phyloP scores from a whole-genome alignment of 2,797 vertebrate genomes.

The Lepilemur septentrionalis region DNA sequence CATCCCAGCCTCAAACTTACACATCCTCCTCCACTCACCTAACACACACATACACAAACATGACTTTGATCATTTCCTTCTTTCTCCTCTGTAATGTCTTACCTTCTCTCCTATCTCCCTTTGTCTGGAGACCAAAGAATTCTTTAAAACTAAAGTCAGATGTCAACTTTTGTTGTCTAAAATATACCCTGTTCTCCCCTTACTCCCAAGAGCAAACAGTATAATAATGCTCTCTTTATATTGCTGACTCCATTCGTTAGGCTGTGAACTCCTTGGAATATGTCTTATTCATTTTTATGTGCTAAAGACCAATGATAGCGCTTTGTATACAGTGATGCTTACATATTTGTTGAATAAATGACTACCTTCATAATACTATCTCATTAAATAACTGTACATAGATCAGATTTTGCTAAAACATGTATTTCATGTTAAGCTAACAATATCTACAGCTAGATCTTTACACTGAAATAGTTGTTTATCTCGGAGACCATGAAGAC shows the following conservation, averaged over 20 bases:
- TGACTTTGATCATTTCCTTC: not conserved
- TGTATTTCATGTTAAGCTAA: not conserved
- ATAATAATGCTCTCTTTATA: not conserved
- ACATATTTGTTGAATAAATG: not conserved
- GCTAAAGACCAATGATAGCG: not conserved
- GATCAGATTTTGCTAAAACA: not conserved
- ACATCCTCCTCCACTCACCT: not conserved
- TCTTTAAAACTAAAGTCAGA: not conserved
- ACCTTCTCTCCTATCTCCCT: not conserved
- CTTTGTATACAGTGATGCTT: not conserved
- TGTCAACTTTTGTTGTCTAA: not conserved
- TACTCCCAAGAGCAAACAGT: not conserved
- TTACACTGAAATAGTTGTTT: not conserved
- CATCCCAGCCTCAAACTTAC: not conserved
- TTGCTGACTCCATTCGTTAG: not conserved
- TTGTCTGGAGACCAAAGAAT: not conserved
- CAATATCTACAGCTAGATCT: not conserved
- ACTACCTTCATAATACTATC: not conserved
- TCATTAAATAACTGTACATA: not conserved
- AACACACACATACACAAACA: not conserved
- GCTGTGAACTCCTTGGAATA: not conserved
- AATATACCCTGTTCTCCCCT: not conserved
- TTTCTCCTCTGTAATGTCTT: not conserved
- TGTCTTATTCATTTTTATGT: not conserved
- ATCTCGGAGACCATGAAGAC: not conserved